A percentile compares a stretch with the other conserved stretches of the same genome.
Evolutionary conservation across 2,113 vertebrate species (phyloP).

Genomic region (Alces alces): DNA sequence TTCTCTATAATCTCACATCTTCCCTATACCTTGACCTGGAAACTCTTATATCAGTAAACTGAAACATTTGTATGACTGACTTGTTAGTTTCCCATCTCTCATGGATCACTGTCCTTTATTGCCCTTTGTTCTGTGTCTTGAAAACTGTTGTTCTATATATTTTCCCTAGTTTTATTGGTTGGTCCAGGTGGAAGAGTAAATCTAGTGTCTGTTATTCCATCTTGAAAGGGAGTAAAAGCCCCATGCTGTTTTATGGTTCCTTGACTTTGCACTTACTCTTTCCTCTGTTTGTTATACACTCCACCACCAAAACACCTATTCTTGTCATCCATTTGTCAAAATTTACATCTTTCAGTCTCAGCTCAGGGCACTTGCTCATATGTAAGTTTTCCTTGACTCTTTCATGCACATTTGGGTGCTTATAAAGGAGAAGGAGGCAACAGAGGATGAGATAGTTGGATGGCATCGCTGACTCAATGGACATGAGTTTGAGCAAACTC

Average conservation of each 20-base stretch:
- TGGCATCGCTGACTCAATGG: not conserved
- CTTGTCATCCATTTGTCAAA: not conserved
- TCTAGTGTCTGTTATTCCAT: not conserved
- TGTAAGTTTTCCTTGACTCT: not conserved
- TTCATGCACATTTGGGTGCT: not conserved
- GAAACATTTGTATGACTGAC: not conserved
- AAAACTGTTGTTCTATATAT: not conserved
- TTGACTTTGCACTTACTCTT: not conserved
- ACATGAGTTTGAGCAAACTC: not conserved
- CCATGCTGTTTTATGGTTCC: not conserved
- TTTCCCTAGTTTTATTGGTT: not conserved
- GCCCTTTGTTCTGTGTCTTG: not conserved
- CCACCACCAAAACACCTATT: not conserved
- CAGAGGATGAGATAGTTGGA: not conserved
- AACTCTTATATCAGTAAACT: not conserved
- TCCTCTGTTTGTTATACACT: not conserved
- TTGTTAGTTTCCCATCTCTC: not conserved
- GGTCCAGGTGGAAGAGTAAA: not conserved
- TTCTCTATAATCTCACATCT: not conserved
- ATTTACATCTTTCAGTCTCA: not conserved
- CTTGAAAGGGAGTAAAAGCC: not conserved
- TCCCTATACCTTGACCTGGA: not conserved
- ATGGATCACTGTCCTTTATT: not conserved
- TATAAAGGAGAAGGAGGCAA: not conserved
- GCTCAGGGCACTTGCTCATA: not conserved